Conservation (phyloP, 2,797 vertebrate genomes). For the Molossus molossus region DNA sequence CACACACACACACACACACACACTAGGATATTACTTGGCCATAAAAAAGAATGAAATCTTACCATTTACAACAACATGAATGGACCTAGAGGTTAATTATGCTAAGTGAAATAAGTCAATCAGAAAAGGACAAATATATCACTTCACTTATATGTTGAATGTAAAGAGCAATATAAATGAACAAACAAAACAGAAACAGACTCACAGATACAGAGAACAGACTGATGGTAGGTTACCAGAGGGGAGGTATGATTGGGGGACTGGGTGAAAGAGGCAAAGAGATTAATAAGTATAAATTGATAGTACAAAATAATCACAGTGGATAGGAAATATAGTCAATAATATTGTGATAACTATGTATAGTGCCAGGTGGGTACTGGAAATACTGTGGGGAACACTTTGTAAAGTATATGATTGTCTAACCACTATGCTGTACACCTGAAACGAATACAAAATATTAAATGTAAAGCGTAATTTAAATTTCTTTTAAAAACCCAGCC, state of each 20-base stretch:
- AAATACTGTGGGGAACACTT: too few relatives aligned
- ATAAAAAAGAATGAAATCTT: not conserved
- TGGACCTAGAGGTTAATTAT: not conserved
- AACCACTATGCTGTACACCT: not conserved
- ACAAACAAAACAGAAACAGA: too few relatives aligned
- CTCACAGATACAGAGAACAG: too few relatives aligned
- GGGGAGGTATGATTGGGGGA: not conserved
- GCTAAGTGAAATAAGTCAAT: not conserved
- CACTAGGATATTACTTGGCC: not conserved
- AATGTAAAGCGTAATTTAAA: not conserved
- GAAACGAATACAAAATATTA: not conserved
- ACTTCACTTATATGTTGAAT: too few relatives aligned
- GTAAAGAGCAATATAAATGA: too few relatives aligned
- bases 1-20: not conserved
- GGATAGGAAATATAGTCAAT: too few relatives aligned
- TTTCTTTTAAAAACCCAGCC: too few relatives aligned
- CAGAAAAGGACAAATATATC: not conserved
- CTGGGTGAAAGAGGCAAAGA: not conserved
- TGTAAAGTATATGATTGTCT: not conserved
- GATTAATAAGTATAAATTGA: not conserved
- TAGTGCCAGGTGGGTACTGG: too few relatives aligned
- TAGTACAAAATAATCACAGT: not conserved
- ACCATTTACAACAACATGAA: not conserved
- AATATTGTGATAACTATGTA: too few relatives aligned
- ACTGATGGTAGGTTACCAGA: too few relatives aligned